These are phyloP conservation scores for Stichopus chloronotus DNA, from an alignment of 35 echinoderm and acorn worm species.

Conservation along the genomic window DNA sequence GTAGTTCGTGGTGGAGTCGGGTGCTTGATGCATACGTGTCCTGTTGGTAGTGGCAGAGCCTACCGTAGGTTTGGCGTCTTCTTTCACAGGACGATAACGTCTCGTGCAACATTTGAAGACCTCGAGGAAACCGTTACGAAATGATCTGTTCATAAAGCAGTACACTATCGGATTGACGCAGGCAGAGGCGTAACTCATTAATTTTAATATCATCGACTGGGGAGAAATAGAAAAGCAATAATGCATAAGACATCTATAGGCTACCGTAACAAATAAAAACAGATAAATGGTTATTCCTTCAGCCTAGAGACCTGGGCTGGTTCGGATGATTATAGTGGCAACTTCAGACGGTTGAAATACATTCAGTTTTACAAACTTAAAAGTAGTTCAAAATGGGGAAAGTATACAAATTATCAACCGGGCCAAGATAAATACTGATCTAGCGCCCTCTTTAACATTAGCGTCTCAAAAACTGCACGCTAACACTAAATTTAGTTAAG, in stretches of 20 bases:
- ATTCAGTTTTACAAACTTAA: too few species aligned
- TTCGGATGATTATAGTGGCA: too few species aligned
- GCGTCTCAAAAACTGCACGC: too few species aligned
- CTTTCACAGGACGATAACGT: slow-evolving; percentile 12
- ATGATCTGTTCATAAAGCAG: slow-evolving; percentile 98
- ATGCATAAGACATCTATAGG: not conserved
- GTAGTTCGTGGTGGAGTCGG: slow-evolving; percentile 67
- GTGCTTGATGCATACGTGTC: slow-evolving; percentile 54
- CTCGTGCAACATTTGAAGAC: slow-evolving; percentile 81
- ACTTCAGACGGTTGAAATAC: too few species aligned
- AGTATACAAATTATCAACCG: too few species aligned
- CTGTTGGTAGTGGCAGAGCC: slow-evolving; percentile 56
- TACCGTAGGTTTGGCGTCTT: slow-evolving; percentile 34
- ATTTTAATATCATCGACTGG: slow-evolving; percentile 59
- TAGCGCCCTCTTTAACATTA: too few species aligned
- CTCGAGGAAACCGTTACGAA: slow-evolving; percentile 95
- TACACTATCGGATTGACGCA: slow-evolving; percentile 97
- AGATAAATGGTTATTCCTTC: too few species aligned
- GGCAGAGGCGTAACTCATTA: slow-evolving; percentile 85
- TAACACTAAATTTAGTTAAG: too few species aligned
- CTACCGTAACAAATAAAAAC: too few species aligned
- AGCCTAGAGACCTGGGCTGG: too few species aligned
- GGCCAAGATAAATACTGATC: too few species aligned
- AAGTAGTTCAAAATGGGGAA: too few species aligned
- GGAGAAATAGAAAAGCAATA: not conserved